Evolutionary conservation across 2,797 vertebrate genomes (phyloP).

Genomic region (Sebastes goodei): DNA sequence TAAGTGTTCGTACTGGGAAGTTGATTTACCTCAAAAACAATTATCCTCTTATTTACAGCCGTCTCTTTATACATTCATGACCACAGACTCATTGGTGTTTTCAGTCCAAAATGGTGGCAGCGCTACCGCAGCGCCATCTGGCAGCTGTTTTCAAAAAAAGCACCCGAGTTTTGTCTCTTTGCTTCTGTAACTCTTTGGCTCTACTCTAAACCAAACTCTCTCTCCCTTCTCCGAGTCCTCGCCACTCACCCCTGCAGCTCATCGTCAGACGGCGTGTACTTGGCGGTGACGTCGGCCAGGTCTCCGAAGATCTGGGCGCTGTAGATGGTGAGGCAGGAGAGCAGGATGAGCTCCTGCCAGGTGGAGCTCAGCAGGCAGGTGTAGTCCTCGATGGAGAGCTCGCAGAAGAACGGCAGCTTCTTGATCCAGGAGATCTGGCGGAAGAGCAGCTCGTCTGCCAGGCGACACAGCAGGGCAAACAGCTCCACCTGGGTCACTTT

Average conservation of each 20-base stretch:
- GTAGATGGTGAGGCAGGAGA: slow-evolving; percentile 97
- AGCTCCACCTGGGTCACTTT: slow-evolving; percentile 98
- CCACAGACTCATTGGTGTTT: too few relatives aligned
- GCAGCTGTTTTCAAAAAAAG: too few relatives aligned
- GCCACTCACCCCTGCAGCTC: slow-evolving; percentile 93
- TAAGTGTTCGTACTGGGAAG: too few relatives aligned
- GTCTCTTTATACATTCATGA: too few relatives aligned
- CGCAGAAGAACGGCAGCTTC: slow-evolving; percentile 98
- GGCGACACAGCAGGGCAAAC: slow-evolving; percentile 95
- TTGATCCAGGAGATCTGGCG: slow-evolving; percentile 99
- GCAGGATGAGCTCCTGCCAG: slow-evolving; percentile 98
- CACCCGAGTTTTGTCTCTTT: too few relatives aligned
- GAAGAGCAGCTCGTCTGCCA: slow-evolving; percentile 97
- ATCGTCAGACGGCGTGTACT: slow-evolving; percentile 95
- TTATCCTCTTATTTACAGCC: too few relatives aligned
- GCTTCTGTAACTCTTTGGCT: too few relatives aligned
- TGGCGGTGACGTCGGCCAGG: slow-evolving; percentile 94
- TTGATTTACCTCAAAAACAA: too few relatives aligned
- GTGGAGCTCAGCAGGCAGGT: slow-evolving; percentile 97
- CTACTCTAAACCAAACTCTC: too few relatives aligned
- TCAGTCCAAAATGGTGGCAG: too few relatives aligned
- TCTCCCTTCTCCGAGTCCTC: accelerated
- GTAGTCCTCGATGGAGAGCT: slow-evolving; percentile 98
- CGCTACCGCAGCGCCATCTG: too few relatives aligned
- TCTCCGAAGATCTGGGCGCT: slow-evolving; percentile 97